Evolutionary conservation across 2,113 vertebrate species (phyloP), one percentile per base, ranked within the genome.

Genomic region (Mohoua ochrocephala): DNA sequence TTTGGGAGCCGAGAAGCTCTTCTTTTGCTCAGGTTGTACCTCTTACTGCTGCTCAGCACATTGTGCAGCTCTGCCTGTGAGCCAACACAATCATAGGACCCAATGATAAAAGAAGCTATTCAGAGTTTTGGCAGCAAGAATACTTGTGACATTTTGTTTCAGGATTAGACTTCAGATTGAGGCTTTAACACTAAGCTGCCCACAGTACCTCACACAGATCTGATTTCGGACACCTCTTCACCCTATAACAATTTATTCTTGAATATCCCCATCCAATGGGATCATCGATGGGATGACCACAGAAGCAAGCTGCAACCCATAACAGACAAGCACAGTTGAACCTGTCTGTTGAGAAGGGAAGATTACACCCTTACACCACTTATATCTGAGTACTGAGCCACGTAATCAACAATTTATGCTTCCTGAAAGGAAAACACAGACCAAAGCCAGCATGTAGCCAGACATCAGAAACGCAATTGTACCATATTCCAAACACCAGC

Each of bases 41-140:
- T 79, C 80, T 76, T 41, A 61, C 39, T 41, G 56, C 52, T 84
- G 59, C 49, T 91, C 52, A 78, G 69, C 21, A 79, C 44, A 83
- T 61, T 76, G 84, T 79, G 69, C 74, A 87, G 64, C 75, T 53
- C 69, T 39, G 74, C 67, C 70, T 50, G 65, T 9, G 26, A 94
- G 89, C 89, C 91, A 96, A 69, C 61, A 57, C 1, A 4, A 84
- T 79, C 87, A 82, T 0, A 94, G 69, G 77, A 94, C 74, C 57
- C 49, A 28, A 8, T 27, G 87, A 93, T 73, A 96, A 95, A 92
- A 84, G 91, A 53, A 94, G 41, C 78, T 87, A 73, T 92, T 96
- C 82, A 86, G 87, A 82, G n/a, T 87, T 91, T 69, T 96, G 94
- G 94, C 91, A 95, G 64, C 49, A 84, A 67, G 45, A 87, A 53